phyloP scores from a whole-genome alignment of 2,888 invertebrate genomes.

The Drosophila atroscutellata region DNA sequence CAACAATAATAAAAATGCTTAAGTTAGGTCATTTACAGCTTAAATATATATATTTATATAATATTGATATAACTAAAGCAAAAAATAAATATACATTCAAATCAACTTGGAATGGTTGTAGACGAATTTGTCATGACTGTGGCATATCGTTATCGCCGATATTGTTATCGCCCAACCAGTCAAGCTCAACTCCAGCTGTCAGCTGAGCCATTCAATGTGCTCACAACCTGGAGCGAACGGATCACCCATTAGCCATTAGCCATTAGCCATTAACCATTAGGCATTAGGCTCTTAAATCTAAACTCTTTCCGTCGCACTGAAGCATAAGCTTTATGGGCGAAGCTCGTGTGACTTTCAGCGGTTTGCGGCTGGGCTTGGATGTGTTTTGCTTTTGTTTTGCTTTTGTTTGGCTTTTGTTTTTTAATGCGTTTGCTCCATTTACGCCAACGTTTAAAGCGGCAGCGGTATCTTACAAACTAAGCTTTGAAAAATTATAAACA shows the following conservation, averaged over 20 bases:
- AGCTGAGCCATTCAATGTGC: background rate
- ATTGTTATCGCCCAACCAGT: constrained; percentile 11
- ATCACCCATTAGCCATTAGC: constrained; percentile 45
- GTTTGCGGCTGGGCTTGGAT: background rate
- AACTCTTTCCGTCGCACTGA: constrained; percentile 4
- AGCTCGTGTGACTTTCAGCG: constrained; percentile 44
- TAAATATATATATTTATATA: too few species aligned
- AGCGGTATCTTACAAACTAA: constrained; percentile 49
- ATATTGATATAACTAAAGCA: background rate
- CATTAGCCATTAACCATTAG: constrained; percentile 48
- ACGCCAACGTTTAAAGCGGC: constrained; percentile 50
- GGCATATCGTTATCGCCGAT: background rate
- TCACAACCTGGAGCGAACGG: constrained; percentile 22
- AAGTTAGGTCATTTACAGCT: background rate
- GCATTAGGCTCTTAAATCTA: constrained; percentile 4
- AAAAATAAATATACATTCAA: background rate
- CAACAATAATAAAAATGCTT: background rate
- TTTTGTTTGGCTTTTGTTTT: constrained; percentile 40
- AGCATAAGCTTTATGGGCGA: constrained; percentile 33
- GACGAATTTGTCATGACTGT: background rate
- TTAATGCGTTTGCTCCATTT: constrained; percentile 75
- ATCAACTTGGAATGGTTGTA: background rate
- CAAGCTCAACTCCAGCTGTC: background rate
- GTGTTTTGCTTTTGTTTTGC: constrained; percentile 11
- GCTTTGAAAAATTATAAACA: constrained; percentile 80